Evolutionary conservation across 2,113 vertebrate species (phyloP).

Genomic region (Meleagris gallopavo): DNA sequence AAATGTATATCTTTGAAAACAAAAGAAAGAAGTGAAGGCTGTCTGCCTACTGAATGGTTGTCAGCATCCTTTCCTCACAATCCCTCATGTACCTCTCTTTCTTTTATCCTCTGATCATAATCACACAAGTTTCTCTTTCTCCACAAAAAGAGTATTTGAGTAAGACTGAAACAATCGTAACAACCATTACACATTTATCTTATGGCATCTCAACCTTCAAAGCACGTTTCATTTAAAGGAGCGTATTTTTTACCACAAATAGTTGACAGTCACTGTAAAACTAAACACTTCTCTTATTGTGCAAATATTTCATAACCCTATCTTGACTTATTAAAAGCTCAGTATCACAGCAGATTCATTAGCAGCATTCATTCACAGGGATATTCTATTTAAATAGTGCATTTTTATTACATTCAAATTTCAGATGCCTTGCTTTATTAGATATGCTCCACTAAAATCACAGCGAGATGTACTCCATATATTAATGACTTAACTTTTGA

Average conservation of each 20-base stretch:
- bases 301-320: not conserved
- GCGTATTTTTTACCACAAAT: not conserved
- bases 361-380: not conserved
- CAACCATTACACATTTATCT: not conserved
- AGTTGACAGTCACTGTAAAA: not conserved
- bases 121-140: not conserved
- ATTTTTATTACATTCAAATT: not conserved
- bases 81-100: not conserved
- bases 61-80: not conserved
- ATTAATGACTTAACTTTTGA: not conserved
- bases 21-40: not conserved
- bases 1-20: not conserved
- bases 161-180: not conserved
- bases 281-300: not conserved
- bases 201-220: not conserved
- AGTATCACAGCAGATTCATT: not conserved
- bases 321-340: not conserved
- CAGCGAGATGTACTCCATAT: not conserved
- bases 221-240: not conserved
- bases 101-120: not conserved
- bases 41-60: not conserved
- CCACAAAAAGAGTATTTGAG: not conserved
- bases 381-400: not conserved
- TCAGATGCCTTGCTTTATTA: slow-evolving; percentile 1
- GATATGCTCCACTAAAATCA: not conserved